phyloP scores from a whole-genome alignment of 2,113 vertebrate genomes.

The Chaenocephalus aceratus region DNA sequence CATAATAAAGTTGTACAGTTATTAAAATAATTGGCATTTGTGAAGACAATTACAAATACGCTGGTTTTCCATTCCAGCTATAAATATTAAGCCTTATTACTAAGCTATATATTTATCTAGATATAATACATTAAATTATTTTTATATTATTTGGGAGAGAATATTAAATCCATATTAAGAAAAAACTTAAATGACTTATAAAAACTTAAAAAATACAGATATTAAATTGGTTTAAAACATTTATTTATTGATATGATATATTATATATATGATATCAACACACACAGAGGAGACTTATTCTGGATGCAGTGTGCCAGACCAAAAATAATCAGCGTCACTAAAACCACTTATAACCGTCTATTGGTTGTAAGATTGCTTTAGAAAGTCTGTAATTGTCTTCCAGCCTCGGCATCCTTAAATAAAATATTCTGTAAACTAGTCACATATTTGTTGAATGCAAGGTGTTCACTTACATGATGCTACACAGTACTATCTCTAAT shows the following conservation, averaged over 20 bases:
- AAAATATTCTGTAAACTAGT: not conserved
- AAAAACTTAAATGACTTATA: not conserved
- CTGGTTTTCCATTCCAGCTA: not conserved
- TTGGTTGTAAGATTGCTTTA: not conserved
- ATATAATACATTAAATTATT: no score
- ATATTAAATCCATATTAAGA: no score
- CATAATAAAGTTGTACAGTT: no score
- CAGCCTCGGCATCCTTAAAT: not conserved
- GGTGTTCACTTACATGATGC: not conserved
- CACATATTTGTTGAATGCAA: not conserved
- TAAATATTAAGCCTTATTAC: no score
- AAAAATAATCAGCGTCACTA: not conserved
- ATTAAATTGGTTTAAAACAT: not conserved
- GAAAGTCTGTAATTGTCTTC: not conserved
- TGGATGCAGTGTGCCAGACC: no score
- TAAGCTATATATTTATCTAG: no score
- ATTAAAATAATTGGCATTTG: no score
- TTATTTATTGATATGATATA: not conserved
- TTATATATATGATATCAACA: not conserved
- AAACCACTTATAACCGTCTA: no score
- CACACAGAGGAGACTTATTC: no score
- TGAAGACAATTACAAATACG: no score
- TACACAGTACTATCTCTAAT: not conserved
- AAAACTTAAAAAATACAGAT: not conserved
- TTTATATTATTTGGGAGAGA: no score